Conservation (phyloP, 2,113 vertebrate genomes). For the Okapia johnstoni region DNA sequence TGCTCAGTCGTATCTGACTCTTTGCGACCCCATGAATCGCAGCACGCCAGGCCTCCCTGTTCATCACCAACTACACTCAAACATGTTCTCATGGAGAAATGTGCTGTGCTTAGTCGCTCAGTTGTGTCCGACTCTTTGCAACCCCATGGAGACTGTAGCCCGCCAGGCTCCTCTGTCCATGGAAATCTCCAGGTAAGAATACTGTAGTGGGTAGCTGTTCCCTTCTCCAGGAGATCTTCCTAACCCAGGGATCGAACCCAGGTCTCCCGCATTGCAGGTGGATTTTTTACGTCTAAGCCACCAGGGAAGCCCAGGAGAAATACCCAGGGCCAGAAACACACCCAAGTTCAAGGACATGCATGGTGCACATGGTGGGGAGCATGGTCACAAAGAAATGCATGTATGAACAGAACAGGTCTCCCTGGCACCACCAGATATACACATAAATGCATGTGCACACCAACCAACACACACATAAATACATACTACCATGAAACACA, state of each 20-base stretch:
- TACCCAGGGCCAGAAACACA: background rate
- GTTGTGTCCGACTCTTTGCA: background rate
- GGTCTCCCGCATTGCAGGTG: background rate
- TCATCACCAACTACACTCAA: background rate
- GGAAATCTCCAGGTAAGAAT: background rate
- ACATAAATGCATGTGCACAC: background rate
- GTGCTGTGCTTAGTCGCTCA: background rate
- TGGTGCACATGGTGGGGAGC: background rate
- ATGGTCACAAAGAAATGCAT: background rate
- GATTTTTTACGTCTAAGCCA: background rate
- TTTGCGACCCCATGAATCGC: too few relatives aligned
- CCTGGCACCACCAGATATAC: too few relatives aligned
- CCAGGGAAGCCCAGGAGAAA: background rate
- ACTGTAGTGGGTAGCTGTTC: background rate
- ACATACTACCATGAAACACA: background rate
- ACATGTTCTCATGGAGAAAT: background rate
- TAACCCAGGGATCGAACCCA: background rate
- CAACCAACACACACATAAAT: background rate
- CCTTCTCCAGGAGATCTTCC: background rate
- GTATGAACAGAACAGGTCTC: background rate
- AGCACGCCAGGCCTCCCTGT: too few relatives aligned
- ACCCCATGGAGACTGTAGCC: background rate
- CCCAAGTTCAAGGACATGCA: background rate
- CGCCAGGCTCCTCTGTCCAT: background rate
- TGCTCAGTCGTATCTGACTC: too few relatives aligned